Evolutionary conservation across 2,888 invertebrate species (phyloP), one percentile per base, ranked within the genome.

Genomic region (Aproaerema taeniolella): DNA sequence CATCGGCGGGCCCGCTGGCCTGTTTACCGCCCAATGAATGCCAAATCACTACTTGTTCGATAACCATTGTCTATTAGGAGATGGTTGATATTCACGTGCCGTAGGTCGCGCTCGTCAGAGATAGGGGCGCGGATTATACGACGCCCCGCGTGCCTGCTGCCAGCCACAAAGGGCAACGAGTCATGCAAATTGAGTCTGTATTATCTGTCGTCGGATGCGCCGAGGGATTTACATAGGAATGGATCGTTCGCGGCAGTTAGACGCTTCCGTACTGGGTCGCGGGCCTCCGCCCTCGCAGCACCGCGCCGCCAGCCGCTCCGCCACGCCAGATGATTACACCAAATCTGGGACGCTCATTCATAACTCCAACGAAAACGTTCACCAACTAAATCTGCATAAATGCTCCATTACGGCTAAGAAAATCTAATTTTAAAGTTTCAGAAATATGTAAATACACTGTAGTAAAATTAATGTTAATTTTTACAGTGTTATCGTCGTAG

Each of bases 181-280:
- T 69, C 72, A 79, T 80, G 81, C 79, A 82, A 81, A 85, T 83
- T 69, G 66, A 50, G 59, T 52, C 66, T 67, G 66, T 67, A 81
- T 78, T 82, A 80, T 77, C 70, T 66, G 61, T 53, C 64, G 66
- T 67, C 67, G 73, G 67, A 71, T 75, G 71, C 71, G 61, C 59
- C 60, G 45, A 45, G 57, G 57, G 68, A 85, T 86, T 86, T 76
- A 80, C 85, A 86, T 83, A 83, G 82, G 72, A 83, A 83, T 82
- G 67, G 78, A 56, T 57, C 64, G 53, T 62, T 64, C 59, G 63
- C 55, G 62, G 73, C 68, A 77, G 78, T 77, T 76, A 73, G 65
- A 54, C 52, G 68, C 62, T 72, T 71, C 74, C 75, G 67, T 57
- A 59, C 47, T 49, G 47, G 55, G 61, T 53, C 58, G 58, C 53